Evolutionary conservation across 37 sponge, comb jelly and placozoan genomes (phyloP), one percentile per base, ranked within the genome.

Genomic region (Cliona cf. orientalis): DNA sequence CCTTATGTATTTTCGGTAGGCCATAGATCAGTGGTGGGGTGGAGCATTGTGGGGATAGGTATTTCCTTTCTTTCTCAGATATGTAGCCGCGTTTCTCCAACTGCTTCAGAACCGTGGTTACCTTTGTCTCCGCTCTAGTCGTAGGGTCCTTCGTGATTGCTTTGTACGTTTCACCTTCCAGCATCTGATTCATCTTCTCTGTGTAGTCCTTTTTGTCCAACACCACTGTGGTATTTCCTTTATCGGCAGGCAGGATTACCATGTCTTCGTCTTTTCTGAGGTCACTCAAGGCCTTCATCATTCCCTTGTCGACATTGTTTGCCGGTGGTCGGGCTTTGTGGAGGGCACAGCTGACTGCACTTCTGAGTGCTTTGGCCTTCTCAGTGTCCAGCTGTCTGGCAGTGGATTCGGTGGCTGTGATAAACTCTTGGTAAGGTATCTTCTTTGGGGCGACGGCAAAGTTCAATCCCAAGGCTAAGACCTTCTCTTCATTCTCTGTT

Each of bases 371-470:
- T 56, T 74, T 40, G 11, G 75, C 75, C 42, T 23, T 49, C 7
- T 74, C 75, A 17, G n/a, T 33, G 31, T 55, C 31, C 3, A 74
- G 58, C n/a, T 74, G 75, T 6, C 5, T 57, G 59, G 75, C 75
- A 31, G 75, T 74, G 33, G 75, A 2, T 37, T 74, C 75, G 2
- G 58, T 55, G 14, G 75, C 58, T 74, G 75, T 58, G 22, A 74
- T 74, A 44, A 74, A 56, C 36, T 74, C 58, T 1, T 5, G 38
- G 37, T 40, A 42, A 2, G 75, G 75, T 57, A 74, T 56, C 75
- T 55, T 57, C 56, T 19, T 74, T 19, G 75, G 75, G 28, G 75
- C 12, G 57, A 74, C 11, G 14, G 55, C 55, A 49, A 49, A 49
- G 17, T 49, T 49, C 14, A 49, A 17, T 11, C 75, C 58, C 36